Conservation (phyloP, 1,140 invertebrate species). For the Drosophila nigromelanica region DNA sequence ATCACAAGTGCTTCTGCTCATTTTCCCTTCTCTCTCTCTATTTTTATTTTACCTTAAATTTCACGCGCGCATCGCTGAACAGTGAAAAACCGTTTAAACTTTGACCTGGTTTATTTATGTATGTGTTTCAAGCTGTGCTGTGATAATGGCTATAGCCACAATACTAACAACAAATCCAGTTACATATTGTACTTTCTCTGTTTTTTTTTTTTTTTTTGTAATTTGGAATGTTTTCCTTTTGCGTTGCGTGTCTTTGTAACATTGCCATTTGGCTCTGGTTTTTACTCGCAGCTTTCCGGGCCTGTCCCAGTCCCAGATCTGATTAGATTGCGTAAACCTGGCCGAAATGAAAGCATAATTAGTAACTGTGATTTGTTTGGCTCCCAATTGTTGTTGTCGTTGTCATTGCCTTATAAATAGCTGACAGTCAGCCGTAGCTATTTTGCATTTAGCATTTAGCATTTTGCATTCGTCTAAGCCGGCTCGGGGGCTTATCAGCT, state of each 20-base stretch:
- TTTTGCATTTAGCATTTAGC: constrained; percentile 7
- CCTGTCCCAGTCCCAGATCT: constrained; percentile 4
- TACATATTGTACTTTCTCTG: constrained; percentile 2
- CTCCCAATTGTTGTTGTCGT: neutral
- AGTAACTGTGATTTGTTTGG: constrained; percentile 76
- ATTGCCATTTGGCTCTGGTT: constrained; percentile 42
- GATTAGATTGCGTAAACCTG: constrained; percentile 51
- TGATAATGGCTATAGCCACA: constrained; percentile 38
- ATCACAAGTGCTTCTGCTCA: neutral
- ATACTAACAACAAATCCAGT: constrained; percentile 3
- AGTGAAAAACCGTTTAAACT: constrained; percentile 32
- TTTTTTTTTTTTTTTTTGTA: constrained; percentile 6
- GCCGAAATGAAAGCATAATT: constrained; percentile 61
- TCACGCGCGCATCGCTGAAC: constrained; percentile 22
- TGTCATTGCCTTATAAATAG: constrained; percentile 41
- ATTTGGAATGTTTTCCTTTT: constrained; percentile 11
- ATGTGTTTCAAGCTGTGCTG: constrained; percentile 24
- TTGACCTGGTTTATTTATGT: constrained; percentile 52
- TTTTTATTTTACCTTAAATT: constrained; percentile 8
- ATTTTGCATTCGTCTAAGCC: constrained; percentile 43
- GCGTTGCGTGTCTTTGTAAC: constrained; percentile 43
- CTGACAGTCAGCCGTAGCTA: constrained; percentile 44
- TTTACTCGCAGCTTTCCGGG: constrained; percentile 1
- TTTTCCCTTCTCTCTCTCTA: neutral
- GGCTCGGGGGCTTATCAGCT: constrained; percentile 48